These are phyloP conservation scores for Drosophila greeni DNA, from an alignment of 2,888 invertebrate genomes.

Conservation along the genomic window DNA sequence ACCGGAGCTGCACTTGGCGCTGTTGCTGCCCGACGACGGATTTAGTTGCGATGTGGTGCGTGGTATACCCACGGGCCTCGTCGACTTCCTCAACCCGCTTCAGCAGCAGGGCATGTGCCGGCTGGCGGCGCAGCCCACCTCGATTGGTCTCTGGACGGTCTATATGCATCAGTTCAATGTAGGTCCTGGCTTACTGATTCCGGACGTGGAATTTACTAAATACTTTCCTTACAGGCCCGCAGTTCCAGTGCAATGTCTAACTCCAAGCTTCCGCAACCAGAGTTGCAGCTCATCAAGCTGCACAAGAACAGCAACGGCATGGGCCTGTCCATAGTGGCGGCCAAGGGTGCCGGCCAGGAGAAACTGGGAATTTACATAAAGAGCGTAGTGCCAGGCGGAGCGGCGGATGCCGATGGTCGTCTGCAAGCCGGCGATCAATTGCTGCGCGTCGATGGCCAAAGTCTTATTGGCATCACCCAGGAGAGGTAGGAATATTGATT, in stretches of 20 bases:
- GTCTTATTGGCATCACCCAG: conserved; percentile 91
- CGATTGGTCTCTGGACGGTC: conserved; percentile 96
- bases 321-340: conserved; percentile 99
- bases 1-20: conserved; percentile 91
- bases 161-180: conserved; percentile 87
- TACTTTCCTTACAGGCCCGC: conserved; percentile 79
- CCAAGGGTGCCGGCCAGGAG: conserved; percentile 91
- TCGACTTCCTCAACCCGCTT: conserved; percentile 91
- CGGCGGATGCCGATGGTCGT: conserved; percentile 95
- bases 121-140: conserved; percentile 92
- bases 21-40: conserved; percentile 97
- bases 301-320: conserved; percentile 97
- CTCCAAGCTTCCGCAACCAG: conserved; percentile 82
- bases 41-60: conserved; percentile 97
- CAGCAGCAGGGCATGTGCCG: conserved; percentile 92
- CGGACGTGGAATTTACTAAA: not conserved
- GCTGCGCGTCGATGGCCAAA: conserved; percentile 97
- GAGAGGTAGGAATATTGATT: conserved; percentile 81
- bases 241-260: conserved; percentile 85
- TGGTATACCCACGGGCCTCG: conserved; percentile 95
- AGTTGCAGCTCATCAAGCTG: conserved; percentile 90
- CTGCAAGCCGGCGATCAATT: conserved; percentile 98
- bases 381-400: conserved; percentile 96
- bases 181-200: not conserved
- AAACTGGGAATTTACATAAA: conserved; percentile 98